phyloP scores from a whole-genome alignment of 2,113 vertebrate genomes.

The Pterocles gutturalis region DNA sequence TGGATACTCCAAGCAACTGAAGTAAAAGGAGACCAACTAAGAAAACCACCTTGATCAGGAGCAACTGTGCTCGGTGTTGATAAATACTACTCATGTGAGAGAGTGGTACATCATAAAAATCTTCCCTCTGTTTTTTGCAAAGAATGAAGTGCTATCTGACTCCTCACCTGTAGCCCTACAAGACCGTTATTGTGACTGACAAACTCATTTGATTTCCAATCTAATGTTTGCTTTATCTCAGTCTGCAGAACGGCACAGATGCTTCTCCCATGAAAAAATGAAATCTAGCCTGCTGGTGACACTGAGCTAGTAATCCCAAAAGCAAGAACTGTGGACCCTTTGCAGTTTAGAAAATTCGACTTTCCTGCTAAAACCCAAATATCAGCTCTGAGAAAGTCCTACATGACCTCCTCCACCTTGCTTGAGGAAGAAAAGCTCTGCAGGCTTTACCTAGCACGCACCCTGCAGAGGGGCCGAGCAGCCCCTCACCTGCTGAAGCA shows the following conservation, averaged over 20 bases:
- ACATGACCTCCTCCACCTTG: neutral
- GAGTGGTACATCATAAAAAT: neutral
- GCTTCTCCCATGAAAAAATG: constrained; percentile 22
- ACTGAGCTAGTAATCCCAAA: neutral
- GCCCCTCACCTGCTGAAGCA: neutral
- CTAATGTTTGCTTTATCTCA: constrained; percentile 19
- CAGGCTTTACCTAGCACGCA: neutral
- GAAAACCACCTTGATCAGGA: neutral
- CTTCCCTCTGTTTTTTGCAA: neutral
- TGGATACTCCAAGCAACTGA: neutral
- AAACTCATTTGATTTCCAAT: constrained; percentile 2
- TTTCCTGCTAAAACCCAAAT: neutral
- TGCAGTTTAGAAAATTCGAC: neutral
- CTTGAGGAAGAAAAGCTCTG: neutral
- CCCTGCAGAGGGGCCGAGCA: neutral
- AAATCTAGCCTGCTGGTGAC: constrained; percentile 32
- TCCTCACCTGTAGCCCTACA: neutral
- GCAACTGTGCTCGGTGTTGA: neutral
- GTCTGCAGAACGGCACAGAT: constrained; percentile 11
- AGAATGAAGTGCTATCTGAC: neutral
- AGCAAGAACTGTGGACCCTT: neutral
- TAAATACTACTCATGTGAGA: neutral
- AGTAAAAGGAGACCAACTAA: neutral
- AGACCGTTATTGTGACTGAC: neutral
- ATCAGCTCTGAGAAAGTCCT: neutral